Evolutionary conservation across 2,113 vertebrate species (phyloP).

Genomic region (Cyanoderma ruficeps): DNA sequence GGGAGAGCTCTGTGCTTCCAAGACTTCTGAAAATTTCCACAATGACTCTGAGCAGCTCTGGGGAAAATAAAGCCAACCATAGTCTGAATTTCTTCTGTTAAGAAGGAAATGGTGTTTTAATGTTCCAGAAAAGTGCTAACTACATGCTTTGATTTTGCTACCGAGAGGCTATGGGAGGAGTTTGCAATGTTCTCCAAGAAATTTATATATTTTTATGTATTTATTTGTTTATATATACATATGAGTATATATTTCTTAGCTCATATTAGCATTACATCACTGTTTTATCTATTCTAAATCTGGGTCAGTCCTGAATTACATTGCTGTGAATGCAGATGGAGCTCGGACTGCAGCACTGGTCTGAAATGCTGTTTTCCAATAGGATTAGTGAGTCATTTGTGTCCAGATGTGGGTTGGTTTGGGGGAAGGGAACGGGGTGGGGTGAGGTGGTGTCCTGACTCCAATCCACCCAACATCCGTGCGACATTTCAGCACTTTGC

Average conservation of each 20-base stretch:
- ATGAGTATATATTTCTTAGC: neutral
- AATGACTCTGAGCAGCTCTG: neutral
- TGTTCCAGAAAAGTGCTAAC: neutral
- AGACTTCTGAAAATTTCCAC: neutral
- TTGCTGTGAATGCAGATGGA: neutral
- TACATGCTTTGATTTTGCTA: neutral
- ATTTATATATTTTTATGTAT: neutral
- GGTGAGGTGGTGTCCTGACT: neutral
- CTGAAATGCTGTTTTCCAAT: constrained; percentile 1
- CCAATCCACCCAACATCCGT: neutral
- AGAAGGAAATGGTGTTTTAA: constrained; percentile 9
- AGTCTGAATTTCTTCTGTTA: neutral
- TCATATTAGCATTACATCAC: neutral
- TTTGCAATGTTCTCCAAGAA: neutral
- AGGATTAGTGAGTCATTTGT: constrained; percentile 24
- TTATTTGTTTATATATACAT: neutral
- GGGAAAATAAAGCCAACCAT: neutral
- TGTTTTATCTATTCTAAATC: neutral
- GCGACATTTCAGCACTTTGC: neutral
- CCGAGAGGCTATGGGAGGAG: neutral
- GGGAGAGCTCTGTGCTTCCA: neutral
- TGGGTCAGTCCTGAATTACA: neutral
- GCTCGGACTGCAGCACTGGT: neutral
- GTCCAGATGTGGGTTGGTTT: neutral
- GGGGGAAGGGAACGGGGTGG: neutral